A percentile compares a stretch with the other conserved stretches of the same genome.
These are phyloP conservation scores for Ceratosolen solmsi DNA, from an alignment of 1,140 invertebrate genomes.

Conservation along the genomic window DNA sequence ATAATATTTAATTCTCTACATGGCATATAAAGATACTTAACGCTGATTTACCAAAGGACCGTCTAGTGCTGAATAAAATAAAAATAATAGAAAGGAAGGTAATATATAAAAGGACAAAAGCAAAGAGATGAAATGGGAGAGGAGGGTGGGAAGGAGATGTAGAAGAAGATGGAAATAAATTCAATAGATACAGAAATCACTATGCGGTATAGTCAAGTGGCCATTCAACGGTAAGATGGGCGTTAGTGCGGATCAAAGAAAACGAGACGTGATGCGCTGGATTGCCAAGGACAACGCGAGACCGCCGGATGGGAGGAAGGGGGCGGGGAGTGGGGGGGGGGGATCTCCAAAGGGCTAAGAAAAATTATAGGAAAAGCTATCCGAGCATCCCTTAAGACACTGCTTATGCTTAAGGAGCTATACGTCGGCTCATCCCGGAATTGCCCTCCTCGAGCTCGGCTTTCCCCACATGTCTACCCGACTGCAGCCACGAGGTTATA, in stretches of 20 bases:
- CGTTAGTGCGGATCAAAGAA: constrained; percentile 31
- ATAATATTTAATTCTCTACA: constrained; percentile 12
- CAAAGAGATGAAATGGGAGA: neutral
- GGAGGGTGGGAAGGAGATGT: neutral
- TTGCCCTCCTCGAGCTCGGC: neutral
- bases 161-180: constrained; percentile 22
- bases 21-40: constrained; percentile 11
- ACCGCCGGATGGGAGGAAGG: no score
- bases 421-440: constrained; percentile 1
- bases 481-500: neutral
- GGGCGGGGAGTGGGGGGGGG: no score
- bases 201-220: constrained; percentile 22
- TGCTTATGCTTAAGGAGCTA: neutral
- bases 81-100: neutral
- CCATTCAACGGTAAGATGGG: neutral
- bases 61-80: neutral
- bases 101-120: no score
- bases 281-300: no score
- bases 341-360: constrained; percentile 19
- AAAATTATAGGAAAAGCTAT: constrained; percentile 44
- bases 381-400: constrained; percentile 37
- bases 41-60: constrained; percentile 17
- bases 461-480: neutral
- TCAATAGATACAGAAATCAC: constrained; percentile 45
- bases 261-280: neutral